Conservation (phyloP, 2,113 vertebrate genomes). For the Puntigrus tetrazona region DNA sequence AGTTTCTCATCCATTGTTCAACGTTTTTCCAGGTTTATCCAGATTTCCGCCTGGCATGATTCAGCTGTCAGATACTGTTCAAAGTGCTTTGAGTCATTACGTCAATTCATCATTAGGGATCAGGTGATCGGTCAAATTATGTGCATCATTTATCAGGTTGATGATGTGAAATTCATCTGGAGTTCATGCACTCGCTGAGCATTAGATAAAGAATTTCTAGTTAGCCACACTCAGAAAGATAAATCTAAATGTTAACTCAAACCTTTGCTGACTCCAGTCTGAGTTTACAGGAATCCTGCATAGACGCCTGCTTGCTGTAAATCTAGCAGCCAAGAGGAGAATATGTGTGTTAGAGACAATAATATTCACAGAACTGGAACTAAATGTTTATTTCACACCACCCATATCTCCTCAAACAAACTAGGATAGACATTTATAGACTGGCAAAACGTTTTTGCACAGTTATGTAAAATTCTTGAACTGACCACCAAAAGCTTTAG, state of each 20-base stretch:
- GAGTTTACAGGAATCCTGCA: background rate
- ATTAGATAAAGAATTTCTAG: background rate
- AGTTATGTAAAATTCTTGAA: background rate
- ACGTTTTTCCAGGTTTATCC: conserved; percentile 59
- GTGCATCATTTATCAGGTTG: background rate
- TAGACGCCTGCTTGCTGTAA: background rate
- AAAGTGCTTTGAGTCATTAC: background rate
- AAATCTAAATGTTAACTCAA: conserved; percentile 9
- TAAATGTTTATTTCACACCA: conserved; percentile 17
- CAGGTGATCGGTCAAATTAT: background rate
- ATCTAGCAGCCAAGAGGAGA: background rate
- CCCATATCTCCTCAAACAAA: background rate
- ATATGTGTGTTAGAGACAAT: background rate
- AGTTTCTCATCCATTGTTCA: conserved; percentile 61
- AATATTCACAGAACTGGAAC: background rate
- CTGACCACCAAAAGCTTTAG: background rate
- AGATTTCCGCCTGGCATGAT: conserved; percentile 43
- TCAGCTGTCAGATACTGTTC: background rate
- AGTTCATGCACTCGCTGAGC: conserved; percentile 6
- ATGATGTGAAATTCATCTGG: background rate
- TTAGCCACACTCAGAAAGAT: background rate
- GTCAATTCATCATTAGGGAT: background rate
- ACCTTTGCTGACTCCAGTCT: background rate
- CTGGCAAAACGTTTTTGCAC: background rate
- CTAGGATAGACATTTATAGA: background rate